These are phyloP conservation scores for Casuarius casuarius DNA, from an alignment of 2,113 vertebrate genomes.

Conservation along the genomic window DNA sequence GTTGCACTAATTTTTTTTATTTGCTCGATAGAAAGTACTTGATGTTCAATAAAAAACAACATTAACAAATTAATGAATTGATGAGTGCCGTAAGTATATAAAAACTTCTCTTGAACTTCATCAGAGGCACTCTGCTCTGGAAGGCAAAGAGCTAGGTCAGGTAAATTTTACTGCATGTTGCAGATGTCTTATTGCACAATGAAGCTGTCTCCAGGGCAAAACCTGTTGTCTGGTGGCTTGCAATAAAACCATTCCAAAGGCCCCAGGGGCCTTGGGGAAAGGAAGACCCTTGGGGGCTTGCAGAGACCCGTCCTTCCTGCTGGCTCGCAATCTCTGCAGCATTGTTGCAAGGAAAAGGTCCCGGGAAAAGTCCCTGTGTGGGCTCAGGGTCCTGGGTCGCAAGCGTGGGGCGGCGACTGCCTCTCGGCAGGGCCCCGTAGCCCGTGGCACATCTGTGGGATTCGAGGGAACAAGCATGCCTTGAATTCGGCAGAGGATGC, in stretches of 20 bases:
- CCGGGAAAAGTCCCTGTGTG: too few species aligned
- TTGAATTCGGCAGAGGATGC: background rate
- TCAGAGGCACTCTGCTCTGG: background rate
- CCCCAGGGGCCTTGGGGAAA: background rate
- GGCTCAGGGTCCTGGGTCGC: background rate
- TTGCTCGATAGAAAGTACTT: background rate
- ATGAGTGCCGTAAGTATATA: background rate
- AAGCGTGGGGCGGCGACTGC: background rate
- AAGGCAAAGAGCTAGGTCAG: background rate
- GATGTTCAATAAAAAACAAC: conserved; percentile 12
- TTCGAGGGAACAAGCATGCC: fast-evolving
- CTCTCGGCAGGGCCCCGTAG: fast-evolving
- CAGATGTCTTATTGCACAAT: fast-evolving
- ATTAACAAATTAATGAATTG: conserved; percentile 18
- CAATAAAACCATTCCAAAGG: background rate
- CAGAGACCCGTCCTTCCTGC: background rate
- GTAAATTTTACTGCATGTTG: background rate
- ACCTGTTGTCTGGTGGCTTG: background rate
- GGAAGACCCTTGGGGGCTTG: background rate
- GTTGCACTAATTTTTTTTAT: background rate
- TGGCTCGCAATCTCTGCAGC: fast-evolving
- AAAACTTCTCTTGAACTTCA: background rate
- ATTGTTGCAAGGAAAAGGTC: fast-evolving
- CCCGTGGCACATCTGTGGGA: fast-evolving
- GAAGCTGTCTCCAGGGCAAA: background rate